phyloP scores from a whole-genome alignment of 1,140 invertebrate genomes.

The Glossosoma conforme region DNA sequence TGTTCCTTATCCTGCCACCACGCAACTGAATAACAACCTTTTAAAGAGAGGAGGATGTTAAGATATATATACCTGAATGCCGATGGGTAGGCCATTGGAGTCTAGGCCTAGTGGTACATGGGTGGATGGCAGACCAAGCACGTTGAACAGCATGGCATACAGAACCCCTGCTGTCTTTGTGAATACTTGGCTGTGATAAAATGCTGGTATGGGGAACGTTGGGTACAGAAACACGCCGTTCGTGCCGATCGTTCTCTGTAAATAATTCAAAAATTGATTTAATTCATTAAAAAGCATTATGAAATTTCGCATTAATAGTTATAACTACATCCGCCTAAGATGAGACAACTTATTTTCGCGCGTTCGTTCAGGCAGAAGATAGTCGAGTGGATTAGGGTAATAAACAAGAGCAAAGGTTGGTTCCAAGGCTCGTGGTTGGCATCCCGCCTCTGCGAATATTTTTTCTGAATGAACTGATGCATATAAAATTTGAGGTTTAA shows the following conservation, averaged over 20 bases:
- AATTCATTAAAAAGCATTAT: too few relatives aligned
- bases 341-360: too few relatives aligned
- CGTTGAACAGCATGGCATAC: slow-evolving; percentile 72
- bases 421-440: too few relatives aligned
- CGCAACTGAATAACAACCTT: neutral
- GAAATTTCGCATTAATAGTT: too few relatives aligned
- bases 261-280: slow-evolving; percentile 3
- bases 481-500: too few relatives aligned
- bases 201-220: slow-evolving; percentile 59
- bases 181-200: slow-evolving; percentile 58
- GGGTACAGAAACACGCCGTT: slow-evolving; percentile 75
- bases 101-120: slow-evolving; percentile 66
- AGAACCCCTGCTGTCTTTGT: slow-evolving; percentile 56
- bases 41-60: slow-evolving; percentile 1
- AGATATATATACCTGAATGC: slow-evolving; percentile 56
- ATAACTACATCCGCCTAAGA: too few relatives aligned
- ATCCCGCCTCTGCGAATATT: too few relatives aligned
- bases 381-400: too few relatives aligned
- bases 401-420: too few relatives aligned
- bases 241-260: slow-evolving; percentile 52
- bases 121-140: slow-evolving; percentile 69
- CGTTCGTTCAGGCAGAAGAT: too few relatives aligned
- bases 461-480: too few relatives aligned
- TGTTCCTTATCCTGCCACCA: too few relatives aligned
- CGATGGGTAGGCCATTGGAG: slow-evolving; percentile 62